Evolutionary conservation across 2,888 invertebrate species (phyloP), one percentile per base, ranked within the genome.

Genomic region (Mechanitis messenoides): DNA sequence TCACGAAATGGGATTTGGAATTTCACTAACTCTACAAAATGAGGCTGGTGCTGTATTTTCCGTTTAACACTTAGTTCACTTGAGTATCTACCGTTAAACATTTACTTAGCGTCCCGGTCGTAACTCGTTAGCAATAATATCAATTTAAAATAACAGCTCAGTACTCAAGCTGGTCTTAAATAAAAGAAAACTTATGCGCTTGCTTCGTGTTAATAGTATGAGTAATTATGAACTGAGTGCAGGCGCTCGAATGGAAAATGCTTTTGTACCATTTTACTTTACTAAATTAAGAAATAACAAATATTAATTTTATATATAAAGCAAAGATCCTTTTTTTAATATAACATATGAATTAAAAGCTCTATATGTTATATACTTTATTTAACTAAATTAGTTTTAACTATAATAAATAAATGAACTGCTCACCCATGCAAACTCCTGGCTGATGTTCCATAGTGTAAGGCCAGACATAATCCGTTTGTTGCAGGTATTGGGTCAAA

Each of bases 381-480:
- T 20, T 20, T 20, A 20, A 20, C 20, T 0, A 20, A 20, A 20
- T 20, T 20, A 20, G 20, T 20, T 20, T 20, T 20, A 20, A 20
- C 12, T 47, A 33, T 47, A 33, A 20, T 53, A 12, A 60, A 33
- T 28, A 33, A 46, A 59, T 33, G 11, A 20, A 20, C 20, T 33
- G 56, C 77, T 76, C 76, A 84, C 88, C 91, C 59, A 87, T 74
- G 63, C 93, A 93, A 0, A 92, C 90, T 5, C 91, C 91, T 2
- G 87, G 79, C 68, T 93, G 92, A 5, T 91, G 91, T 69, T 93
- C 92, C 69, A 92, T 91, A 31, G 85, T 85, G 76, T 93, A 94
- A 1, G 91, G 91, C 93, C 93, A 93, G 58, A 93, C 92, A 72
- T 91, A 92, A 61, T 91, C 91, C 1, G 92, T 92, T 42, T 91